Base-by-base conservation (phyloP, 2,113 vertebrate genomes). In the Onychostruthus taczanowskii region DNA sequence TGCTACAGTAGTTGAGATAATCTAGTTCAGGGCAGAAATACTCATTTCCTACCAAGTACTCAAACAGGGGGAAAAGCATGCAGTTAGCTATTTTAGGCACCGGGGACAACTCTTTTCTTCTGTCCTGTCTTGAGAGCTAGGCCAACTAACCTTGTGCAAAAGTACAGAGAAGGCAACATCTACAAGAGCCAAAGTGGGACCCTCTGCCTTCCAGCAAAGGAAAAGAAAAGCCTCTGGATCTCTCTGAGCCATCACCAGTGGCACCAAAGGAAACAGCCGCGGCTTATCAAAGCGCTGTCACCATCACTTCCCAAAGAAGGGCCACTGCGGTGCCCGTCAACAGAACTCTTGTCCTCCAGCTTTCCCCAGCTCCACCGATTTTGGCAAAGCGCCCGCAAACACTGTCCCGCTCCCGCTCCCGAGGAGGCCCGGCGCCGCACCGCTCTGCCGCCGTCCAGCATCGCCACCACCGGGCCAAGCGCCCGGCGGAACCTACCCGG, bases 221-320 rank as follows among this genome's bases (percentile, higher is more conserved):
- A 69, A 89, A 53, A 35, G 10, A 16, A 82, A 78, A 78, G 24
- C 39, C 41, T 52, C 49, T 41, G n/a, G 14, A 35, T 47, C 30
- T 31, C 31, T 46, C 72, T 24, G 30, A 50, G 31, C 41, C 5
- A 11, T 62, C 64, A 82, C 19, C 35, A 26, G 39, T 31, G 21
- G 52, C 31, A 73, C 46, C 59, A 49, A 76, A 41, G 67, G 17
- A 75, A 80, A 83, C 74, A 41, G 83, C 84, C 80, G 84, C 93
- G 66, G 56, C 39, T 96, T 92, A 95, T 30, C 95, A 94, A 97
- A 97, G 97, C 56, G 52, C 92, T 41, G 37, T 50, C 94, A 93
- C 55, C 78, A 23, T 5, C 50, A 26, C 46, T 88, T 70, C 33
- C 28, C 84, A 59, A 12, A 13, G 95, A 96, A 95, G 97, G 97